These are phyloP conservation scores for Rhinophrynus dorsalis DNA, from an alignment of 2,797 vertebrate species.

Conservation along the genomic window DNA sequence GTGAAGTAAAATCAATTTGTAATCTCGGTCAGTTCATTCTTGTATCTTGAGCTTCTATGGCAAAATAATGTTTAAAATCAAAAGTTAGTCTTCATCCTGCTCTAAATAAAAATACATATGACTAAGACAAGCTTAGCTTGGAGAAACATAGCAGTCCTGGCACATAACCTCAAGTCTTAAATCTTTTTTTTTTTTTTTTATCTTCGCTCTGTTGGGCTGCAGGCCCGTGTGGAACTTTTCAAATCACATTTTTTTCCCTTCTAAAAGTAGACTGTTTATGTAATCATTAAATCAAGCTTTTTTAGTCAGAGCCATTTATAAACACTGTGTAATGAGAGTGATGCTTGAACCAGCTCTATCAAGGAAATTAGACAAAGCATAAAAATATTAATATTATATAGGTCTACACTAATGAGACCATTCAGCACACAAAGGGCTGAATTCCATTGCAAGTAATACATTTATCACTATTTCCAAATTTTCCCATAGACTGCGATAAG, in stretches of 20 bases:
- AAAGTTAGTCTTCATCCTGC: too few relatives aligned
- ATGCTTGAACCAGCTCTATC: conserved; percentile 1
- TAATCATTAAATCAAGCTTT: conserved; percentile 39
- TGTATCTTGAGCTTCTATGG: too few relatives aligned
- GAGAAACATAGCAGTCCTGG: conserved; percentile 7
- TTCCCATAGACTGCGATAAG: too few relatives aligned
- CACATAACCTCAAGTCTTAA: conserved; percentile 21
- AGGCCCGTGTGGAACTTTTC: conserved; percentile 31
- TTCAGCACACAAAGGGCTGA: too few relatives aligned
- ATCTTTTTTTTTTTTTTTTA: conserved; percentile 14
- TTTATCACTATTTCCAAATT: too few relatives aligned
- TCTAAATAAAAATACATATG: too few relatives aligned
- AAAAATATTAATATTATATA: too few relatives aligned
- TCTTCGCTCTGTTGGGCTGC: conserved; percentile 13
- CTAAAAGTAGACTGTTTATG: conserved; percentile 40
- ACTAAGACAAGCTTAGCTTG: neutral
- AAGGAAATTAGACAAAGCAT: neutral
- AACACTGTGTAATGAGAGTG: conserved; percentile 28
- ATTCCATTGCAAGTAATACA: too few relatives aligned
- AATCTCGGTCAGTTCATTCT: too few relatives aligned
- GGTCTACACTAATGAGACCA: too few relatives aligned
- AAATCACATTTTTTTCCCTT: conserved; percentile 3
- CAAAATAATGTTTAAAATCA: too few relatives aligned
- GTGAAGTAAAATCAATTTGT: too few relatives aligned
- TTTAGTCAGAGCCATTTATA: conserved; percentile 35